phyloP scores from a whole-genome alignment of 2,888 invertebrate species.

The Belgica antarctica region DNA sequence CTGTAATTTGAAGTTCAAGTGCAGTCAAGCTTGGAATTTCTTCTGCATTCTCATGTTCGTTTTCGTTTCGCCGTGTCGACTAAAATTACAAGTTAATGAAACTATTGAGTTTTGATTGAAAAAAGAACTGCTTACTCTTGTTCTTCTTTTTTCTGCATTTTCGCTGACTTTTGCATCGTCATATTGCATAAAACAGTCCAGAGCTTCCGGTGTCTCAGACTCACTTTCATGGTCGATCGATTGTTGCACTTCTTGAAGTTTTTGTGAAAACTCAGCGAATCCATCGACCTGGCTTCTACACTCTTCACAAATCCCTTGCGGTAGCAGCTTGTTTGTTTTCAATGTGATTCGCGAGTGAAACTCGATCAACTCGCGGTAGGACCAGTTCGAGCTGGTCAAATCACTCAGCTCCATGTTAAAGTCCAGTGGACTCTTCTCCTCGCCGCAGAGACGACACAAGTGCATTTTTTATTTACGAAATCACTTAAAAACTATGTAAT shows the following conservation, averaged over 20 bases:
- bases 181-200: neutral
- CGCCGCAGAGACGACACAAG: slow-evolving; percentile 2
- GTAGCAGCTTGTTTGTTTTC: neutral
- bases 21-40: neutral
- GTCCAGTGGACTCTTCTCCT: slow-evolving; percentile 13
- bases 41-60: neutral
- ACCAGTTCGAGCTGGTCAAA: neutral
- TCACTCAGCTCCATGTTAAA: neutral
- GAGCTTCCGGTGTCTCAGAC: neutral
- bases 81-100: neutral
- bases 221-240: neutral
- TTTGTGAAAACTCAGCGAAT: neutral
- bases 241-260: neutral
- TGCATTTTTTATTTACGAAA: slow-evolving; percentile 4
- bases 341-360: neutral
- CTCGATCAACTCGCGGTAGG: neutral
- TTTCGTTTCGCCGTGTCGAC: too few relatives aligned
- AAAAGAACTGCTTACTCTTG: too few relatives aligned
- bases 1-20: neutral
- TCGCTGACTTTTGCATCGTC: neutral
- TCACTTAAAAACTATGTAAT: neutral
- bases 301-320: slow-evolving; percentile 12
- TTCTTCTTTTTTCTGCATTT: too few relatives aligned
- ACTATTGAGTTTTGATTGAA: too few relatives aligned
- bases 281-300: neutral